Base-by-base conservation (phyloP, 2,888 invertebrate species). In the Nomada fabriciana region DNA sequence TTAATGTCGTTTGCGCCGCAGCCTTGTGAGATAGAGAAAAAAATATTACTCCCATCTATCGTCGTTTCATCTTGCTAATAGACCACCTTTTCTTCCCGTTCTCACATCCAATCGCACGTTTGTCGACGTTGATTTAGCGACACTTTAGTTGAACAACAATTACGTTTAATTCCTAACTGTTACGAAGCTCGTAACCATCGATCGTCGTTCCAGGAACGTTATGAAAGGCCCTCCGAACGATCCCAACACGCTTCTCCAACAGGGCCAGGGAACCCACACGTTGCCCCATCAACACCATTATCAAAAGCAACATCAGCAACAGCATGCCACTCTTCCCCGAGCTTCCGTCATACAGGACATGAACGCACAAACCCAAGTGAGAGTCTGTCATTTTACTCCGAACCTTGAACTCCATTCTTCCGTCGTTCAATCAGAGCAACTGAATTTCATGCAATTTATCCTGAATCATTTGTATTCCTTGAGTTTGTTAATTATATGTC, bases 171-270 rank as follows among this genome's bases (percentile, higher is more conserved):
- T 59, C 61, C 47, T 25, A 72, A 64, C 11, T 57, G 50, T 50
- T 60, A 55, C 52, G 76, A 59, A 42, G 59, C 57, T 53, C 69
- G 69, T 83, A 82, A 83, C 77, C 59, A 83, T 84, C 84, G 70
- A 76, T 84, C 84, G 76, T 86, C 71, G 71, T 86, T 88, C 29
- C 88, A 93, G 93, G 80, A 95, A 95, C 87, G 94, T 96, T 52
- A 95, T 96, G 70, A 96, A 96, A 80, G 96, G 96, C 0, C 95
- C 96, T 74, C 96, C 96, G 5, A 94, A 94, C 69, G 96, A 95
- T 83, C 94, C 96, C 23, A 96, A 95, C 91, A 77, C 93, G 80
- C 75, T 92, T 69, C 87, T 91, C 70, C 89, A 91, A 85, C 91
- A 92, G 87, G 91, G 91, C 72, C 92, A 93, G 86, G 91, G 92